phyloP scores from a whole-genome alignment of 92 coral and sea anemone genomes.

The Anthopleura xanthogrammica region DNA sequence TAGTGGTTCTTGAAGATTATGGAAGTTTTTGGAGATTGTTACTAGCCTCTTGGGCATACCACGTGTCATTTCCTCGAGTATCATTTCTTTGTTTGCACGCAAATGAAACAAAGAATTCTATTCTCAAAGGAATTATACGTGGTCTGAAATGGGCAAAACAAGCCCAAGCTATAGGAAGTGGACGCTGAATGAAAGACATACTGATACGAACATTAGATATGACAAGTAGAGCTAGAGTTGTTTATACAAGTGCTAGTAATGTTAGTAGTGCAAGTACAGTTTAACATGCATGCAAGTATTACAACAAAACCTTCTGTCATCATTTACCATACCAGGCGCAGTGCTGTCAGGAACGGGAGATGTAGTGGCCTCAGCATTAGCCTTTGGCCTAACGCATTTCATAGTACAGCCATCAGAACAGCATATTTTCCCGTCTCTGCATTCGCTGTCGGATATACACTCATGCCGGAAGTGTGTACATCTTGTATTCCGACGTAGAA shows the following conservation, averaged over 20 bases:
- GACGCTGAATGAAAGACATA: no score
- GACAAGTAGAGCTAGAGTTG: no score
- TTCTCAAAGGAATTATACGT: no score
- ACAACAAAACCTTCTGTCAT: slow-evolving; percentile 1
- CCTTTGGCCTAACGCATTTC: slow-evolving; percentile 49
- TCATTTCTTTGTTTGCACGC: no score
- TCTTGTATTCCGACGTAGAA: slow-evolving; percentile 43
- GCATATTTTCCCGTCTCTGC: slow-evolving; percentile 55
- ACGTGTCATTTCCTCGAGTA: no score
- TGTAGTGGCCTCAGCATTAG: slow-evolving; percentile 12
- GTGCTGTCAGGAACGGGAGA: slow-evolving; percentile 8
- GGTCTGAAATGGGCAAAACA: no score
- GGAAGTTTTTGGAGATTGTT: no score
- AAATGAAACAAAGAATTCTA: no score
- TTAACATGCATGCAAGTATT: slow-evolving; percentile 14
- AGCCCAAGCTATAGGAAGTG: no score
- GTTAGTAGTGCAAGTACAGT: slow-evolving; percentile 18
- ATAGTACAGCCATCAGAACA: slow-evolving; percentile 82
- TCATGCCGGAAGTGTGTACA: slow-evolving; percentile 60
- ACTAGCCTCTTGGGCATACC: no score
- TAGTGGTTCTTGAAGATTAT: no score
- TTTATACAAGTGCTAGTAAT: neutral
- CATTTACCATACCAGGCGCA: slow-evolving; percentile 31
- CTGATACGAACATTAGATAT: no score
- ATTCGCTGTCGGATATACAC: slow-evolving; percentile 54